A percentile compares a stretch with the other conserved stretches of the same genome.
These are phyloP conservation scores for Volucella inflata DNA, from an alignment of 2,888 invertebrate genomes.

Conservation along the genomic window DNA sequence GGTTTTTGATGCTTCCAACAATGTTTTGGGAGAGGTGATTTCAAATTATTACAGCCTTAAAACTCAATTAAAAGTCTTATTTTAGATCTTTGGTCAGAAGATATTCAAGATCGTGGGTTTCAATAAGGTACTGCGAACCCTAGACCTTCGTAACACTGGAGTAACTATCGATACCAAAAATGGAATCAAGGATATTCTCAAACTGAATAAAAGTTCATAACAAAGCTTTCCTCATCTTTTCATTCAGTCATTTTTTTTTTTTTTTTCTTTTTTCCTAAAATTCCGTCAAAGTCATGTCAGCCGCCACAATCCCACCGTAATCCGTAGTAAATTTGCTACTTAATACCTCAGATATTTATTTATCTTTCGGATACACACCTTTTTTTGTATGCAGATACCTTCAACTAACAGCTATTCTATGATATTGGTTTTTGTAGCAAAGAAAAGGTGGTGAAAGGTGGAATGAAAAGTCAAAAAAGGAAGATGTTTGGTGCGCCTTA, in stretches of 20 bases:
- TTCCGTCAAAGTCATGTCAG: conserved; percentile 81
- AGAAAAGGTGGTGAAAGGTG: conserved; percentile 60
- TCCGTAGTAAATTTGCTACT: conserved; percentile 79
- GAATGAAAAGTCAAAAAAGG: conserved; percentile 36
- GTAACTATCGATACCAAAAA: conserved; percentile 78
- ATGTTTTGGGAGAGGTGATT: conserved; percentile 80
- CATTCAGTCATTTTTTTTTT: conserved; percentile 31
- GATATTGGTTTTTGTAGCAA: conserved; percentile 62
- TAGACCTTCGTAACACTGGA: conserved; percentile 82
- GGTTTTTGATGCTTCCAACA: conserved; percentile 81
- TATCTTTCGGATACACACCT: conserved; percentile 73
- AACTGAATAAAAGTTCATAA: conserved; percentile 35
- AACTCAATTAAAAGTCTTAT: not conserved
- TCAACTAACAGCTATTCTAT: conserved; percentile 44
- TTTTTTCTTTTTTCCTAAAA: conserved; percentile 10
- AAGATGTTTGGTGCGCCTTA: conserved; percentile 42
- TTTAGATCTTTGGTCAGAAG: conserved; percentile 81
- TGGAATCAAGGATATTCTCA: conserved; percentile 79
- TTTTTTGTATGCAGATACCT: conserved; percentile 28
- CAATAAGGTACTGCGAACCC: conserved; percentile 79
- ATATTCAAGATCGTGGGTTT: conserved; percentile 81
- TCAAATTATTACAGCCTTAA: not conserved
- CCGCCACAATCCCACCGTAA: conserved; percentile 80
- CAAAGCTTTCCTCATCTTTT: not conserved
- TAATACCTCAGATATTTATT: conserved; percentile 74